Base-by-base conservation (phyloP, 1,140 invertebrate species). In the Chymomyza costata region DNA sequence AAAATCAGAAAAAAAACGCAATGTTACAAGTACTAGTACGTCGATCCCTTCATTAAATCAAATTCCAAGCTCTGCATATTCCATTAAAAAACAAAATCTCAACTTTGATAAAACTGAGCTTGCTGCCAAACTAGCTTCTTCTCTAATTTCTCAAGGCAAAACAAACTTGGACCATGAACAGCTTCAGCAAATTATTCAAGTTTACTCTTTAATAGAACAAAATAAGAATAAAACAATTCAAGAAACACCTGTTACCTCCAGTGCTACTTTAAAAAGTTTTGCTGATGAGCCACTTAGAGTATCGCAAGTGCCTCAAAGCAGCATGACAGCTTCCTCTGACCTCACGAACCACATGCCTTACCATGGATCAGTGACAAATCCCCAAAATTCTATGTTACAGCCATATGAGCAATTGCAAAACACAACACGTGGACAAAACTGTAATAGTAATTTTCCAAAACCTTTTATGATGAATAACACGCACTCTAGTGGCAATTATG, bases 111-210 rank as follows among this genome's bases (percentile, higher is more conserved):
- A 67, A 48, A 56, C 66, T 6, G 76, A 80, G 39, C 52, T 84
- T 5, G 82, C 76, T 13, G 53, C 65, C 2, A 80, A 80, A 21
- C 41, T 84, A 15, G 82, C 68, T 30, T 59, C 65, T 0, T 62
- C 71, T 3, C 21, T 84, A 3, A 52, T 71, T 0, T 83, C 82
- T 6, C 82, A 84, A 41, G 82, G 82, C 2, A 84, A 84, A 53
- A 82, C 82, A 0, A 62, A 63, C 8, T 62, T 84, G 14, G 65
- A 73, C 13, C 51, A 61, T 10, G 65, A 74, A 8, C 68, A 84
- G 21, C 45, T 84, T 6, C 56, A 84, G 17, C 64, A 84, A 53
- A 69, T 84, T 5, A 53, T 84, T 38, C 64, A 76, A 40, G 68
- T 80, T 2, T 82, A 84, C 25, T 63, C 53, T 0, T 11, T 67